phyloP scores from a whole-genome alignment of 2,113 vertebrate species.

The Phalacrocorax pelagicus region DNA sequence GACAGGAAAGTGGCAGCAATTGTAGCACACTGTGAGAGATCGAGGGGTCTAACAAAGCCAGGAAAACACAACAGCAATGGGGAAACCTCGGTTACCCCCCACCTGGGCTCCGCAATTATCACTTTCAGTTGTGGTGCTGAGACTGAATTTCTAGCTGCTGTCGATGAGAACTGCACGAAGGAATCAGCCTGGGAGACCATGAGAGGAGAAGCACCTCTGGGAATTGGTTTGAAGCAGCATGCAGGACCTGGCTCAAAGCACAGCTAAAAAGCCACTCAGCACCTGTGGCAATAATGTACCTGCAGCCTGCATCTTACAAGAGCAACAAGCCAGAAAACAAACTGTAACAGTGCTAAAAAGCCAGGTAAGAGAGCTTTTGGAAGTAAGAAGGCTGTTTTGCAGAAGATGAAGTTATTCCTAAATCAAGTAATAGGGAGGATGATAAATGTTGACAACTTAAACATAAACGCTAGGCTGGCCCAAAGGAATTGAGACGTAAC shows the following conservation, averaged over 20 bases:
- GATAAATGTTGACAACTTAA: background rate
- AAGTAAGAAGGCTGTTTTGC: background rate
- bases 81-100: background rate
- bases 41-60: background rate
- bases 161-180: background rate
- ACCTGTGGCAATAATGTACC: background rate
- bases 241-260: background rate
- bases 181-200: background rate
- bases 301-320: background rate
- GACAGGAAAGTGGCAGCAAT: background rate
- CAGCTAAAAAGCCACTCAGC: background rate
- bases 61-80: background rate
- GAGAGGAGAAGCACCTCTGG: background rate
- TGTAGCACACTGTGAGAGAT: background rate
- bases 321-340: background rate
- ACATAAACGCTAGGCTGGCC: background rate
- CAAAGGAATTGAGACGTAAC: background rate
- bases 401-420: background rate
- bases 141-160: background rate
- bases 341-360: accelerated
- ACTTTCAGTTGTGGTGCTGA: background rate
- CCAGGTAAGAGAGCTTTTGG: background rate
- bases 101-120: background rate
- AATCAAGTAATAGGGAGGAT: background rate
- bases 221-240: background rate